Conservation (phyloP, 2,888 invertebrate genomes). For the Perithous albicinctus region DNA sequence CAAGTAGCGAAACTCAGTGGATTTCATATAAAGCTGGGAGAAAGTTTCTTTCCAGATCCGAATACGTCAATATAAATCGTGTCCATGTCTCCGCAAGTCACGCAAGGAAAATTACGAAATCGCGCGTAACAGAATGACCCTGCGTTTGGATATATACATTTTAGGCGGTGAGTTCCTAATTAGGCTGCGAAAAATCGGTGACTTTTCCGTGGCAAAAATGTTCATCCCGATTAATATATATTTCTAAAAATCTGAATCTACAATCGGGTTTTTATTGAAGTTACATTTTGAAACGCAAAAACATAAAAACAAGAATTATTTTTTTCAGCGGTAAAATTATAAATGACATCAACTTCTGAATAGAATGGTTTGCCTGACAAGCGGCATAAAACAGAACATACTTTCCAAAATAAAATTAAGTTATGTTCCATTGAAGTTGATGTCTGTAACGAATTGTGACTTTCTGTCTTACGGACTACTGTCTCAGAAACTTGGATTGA, state of each 20-base stretch:
- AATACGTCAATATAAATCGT: conserved; percentile 62
- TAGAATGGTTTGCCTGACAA: background rate
- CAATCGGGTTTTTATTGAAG: no score
- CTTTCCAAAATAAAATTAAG: background rate
- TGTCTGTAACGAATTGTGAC: background rate
- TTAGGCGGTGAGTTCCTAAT: conserved; percentile 22
- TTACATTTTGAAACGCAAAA: no score
- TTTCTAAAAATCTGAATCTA: no score
- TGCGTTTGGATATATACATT: conserved; percentile 34
- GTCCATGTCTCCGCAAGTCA: conserved; percentile 24
- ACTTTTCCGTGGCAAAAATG: no score
- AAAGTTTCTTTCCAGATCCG: conserved; percentile 57
- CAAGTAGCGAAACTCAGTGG: conserved; percentile 18
- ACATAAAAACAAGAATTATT: no score
- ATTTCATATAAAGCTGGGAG: conserved; percentile 38
- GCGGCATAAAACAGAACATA: background rate
- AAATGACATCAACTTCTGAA: background rate
- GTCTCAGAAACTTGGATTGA: background rate
- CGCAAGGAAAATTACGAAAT: conserved; percentile 60
- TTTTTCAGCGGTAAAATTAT: no score
- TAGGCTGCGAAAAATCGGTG: background rate
- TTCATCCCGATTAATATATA: no score
- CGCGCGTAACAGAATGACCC: conserved; percentile 22
- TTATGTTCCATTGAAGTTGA: background rate
- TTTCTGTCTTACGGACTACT: background rate